Evolutionary conservation across 2,888 invertebrate genomes (phyloP).

Genomic region (Himalopsyche kuldschensis): DNA sequence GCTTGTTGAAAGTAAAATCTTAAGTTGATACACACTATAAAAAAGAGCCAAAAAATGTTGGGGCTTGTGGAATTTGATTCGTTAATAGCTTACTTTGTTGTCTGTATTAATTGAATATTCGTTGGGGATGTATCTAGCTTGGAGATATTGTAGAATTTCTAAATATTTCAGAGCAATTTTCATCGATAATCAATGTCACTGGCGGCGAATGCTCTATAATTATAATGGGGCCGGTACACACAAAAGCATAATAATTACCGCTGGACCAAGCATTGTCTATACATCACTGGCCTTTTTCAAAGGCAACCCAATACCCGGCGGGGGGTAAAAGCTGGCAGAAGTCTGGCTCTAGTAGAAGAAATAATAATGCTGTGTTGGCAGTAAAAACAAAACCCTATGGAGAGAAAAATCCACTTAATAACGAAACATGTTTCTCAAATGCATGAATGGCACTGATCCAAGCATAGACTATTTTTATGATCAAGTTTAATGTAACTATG

Average conservation of each 20-base stretch:
- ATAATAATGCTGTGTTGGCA: not conserved
- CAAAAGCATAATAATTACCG: not conserved
- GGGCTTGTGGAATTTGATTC: too few species aligned
- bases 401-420: not conserved
- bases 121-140: too few species aligned
- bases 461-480: too few species aligned
- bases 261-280: not conserved
- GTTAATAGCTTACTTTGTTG: too few species aligned
- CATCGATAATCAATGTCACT: not conserved
- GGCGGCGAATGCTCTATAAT: not conserved
- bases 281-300: conserved; percentile 23
- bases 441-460: too few species aligned
- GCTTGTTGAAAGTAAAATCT: too few species aligned
- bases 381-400: not conserved
- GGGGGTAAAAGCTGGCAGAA: conserved; percentile 16
- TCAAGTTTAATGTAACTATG: too few species aligned
- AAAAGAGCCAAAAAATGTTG: too few species aligned
- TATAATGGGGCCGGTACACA: not conserved
- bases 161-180: not conserved
- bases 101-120: too few species aligned
- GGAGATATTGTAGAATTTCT: too few species aligned
- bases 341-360: conserved; percentile 19
- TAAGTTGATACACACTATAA: too few species aligned
- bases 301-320: conserved; percentile 18
- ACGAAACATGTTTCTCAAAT: too few species aligned